phyloP scores from a whole-genome alignment of 1,140 invertebrate genomes.

The Drosophila sulfurigaster region DNA sequence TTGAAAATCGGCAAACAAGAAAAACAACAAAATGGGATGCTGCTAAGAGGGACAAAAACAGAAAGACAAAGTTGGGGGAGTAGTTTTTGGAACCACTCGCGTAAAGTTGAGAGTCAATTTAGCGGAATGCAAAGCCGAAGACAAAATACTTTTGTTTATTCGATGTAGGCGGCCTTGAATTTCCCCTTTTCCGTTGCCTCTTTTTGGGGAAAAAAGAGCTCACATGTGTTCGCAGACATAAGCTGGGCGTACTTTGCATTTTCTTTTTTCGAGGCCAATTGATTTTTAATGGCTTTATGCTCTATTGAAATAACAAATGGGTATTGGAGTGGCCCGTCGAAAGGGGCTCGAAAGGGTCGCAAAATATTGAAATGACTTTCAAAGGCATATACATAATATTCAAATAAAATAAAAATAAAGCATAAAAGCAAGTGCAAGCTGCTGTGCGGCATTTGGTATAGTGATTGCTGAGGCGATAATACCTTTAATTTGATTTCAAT shows the following conservation, averaged over 20 bases:
- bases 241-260: slow-evolving; percentile 59
- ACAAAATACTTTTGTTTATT: slow-evolving; percentile 44
- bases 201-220: slow-evolving; percentile 7
- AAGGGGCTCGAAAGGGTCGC: slow-evolving; percentile 45
- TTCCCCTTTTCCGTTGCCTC: not conserved
- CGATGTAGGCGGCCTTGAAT: slow-evolving; percentile 38
- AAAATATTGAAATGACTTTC: slow-evolving; percentile 63
- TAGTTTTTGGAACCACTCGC: slow-evolving; percentile 38
- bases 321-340: slow-evolving; percentile 22
- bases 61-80: not conserved
- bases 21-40: not conserved
- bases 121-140: slow-evolving; percentile 64
- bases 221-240: slow-evolving; percentile 12
- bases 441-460: too few relatives aligned
- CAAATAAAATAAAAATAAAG: slow-evolving; percentile 20
- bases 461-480: not conserved
- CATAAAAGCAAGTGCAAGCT: slow-evolving; percentile 22
- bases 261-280: slow-evolving; percentile 54
- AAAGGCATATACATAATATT: slow-evolving; percentile 15
- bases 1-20: not conserved
- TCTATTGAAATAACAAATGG: slow-evolving; percentile 57
- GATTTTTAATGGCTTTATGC: slow-evolving; percentile 75
- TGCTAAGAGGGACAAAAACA: too few relatives aligned
- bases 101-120: slow-evolving; percentile 72
- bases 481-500: slow-evolving; percentile 38